These are phyloP conservation scores for Chloroclystis v-ata DNA, from an alignment of 2,888 invertebrate genomes.

Conservation along the genomic window DNA sequence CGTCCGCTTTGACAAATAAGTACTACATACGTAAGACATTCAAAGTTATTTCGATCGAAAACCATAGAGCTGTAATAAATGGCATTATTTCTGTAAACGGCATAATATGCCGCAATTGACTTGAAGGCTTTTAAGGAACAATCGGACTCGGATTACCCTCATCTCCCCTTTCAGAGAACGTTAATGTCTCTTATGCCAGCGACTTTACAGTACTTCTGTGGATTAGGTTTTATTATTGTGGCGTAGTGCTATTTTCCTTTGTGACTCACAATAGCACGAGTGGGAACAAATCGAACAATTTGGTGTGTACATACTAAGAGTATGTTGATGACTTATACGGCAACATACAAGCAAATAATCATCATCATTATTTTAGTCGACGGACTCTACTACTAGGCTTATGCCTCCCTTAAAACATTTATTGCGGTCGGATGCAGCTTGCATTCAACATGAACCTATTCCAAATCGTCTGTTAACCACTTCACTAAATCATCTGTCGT, in stretches of 20 bases:
- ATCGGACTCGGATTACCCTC: constrained; percentile 43
- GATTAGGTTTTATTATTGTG: constrained; percentile 23
- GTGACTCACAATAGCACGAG: background rate
- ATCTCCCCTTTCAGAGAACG: constrained; percentile 33
- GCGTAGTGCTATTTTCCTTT: background rate
- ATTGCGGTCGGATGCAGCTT: no score
- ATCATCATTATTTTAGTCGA: no score
- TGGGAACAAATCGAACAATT: no score
- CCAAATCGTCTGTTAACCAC: no score
- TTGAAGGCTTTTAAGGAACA: constrained; percentile 48
- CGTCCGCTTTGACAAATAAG: no score
- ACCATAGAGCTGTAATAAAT: background rate
- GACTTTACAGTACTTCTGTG: constrained; percentile 27
- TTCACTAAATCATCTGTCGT: no score
- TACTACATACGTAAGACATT: no score
- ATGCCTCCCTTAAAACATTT: background rate
- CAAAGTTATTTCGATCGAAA: no score
- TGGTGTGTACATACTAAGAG: no score
- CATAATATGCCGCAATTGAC: constrained; percentile 2
- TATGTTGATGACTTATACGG: no score
- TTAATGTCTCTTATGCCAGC: constrained; percentile 44
- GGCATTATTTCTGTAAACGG: background rate
- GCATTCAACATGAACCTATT: no score
- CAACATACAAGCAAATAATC: background rate
- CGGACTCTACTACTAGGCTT: background rate